Evolutionary conservation across 2,113 vertebrate species (phyloP).

Genomic region (Natator depressus): DNA sequence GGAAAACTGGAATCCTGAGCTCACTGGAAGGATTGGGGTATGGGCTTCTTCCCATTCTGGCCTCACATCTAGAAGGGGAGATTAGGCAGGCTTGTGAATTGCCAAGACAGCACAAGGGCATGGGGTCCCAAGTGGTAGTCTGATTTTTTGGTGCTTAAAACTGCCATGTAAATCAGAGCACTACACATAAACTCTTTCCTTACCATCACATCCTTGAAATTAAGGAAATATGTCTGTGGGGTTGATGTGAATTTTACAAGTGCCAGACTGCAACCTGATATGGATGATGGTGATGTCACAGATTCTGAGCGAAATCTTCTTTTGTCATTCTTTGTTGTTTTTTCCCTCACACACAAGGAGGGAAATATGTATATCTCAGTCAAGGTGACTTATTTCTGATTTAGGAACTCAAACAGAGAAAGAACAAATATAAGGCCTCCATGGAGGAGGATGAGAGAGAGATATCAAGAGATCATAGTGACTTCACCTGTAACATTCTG

Average conservation of each 20-base stretch:
- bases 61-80: background rate
- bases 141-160: background rate
- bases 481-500: background rate
- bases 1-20: accelerated
- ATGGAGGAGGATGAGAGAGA: background rate
- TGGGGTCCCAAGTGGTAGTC: background rate
- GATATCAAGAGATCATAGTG: background rate
- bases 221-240: background rate
- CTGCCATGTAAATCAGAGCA: accelerated
- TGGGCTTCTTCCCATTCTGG: conserved; percentile 9
- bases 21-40: background rate
- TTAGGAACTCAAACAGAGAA: background rate
- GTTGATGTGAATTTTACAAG: background rate
- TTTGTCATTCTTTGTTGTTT: background rate
- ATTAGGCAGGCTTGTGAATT: background rate
- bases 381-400: background rate
- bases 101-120: background rate
- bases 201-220: background rate
- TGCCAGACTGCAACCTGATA: background rate
- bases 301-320: background rate
- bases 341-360: accelerated
- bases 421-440: background rate
- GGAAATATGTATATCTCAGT: background rate
- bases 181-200: background rate
- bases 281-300: background rate